Base-by-base conservation (phyloP, 2,797 vertebrate genomes). In the Pipistrellus pygmaeus region DNA sequence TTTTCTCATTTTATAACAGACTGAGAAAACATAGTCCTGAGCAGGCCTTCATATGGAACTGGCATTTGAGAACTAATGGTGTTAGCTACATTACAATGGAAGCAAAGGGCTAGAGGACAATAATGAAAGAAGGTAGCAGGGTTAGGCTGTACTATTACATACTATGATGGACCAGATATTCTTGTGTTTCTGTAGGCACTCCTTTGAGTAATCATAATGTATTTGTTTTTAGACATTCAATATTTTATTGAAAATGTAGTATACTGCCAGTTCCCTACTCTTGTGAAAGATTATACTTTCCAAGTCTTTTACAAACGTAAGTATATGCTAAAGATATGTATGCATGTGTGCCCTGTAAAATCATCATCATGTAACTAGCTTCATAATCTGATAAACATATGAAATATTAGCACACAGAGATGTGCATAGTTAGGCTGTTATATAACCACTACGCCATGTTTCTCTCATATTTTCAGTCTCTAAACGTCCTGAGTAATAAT, bases 161-260 rank as follows among this genome's bases (percentile, higher is more conserved):
- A 68, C 38, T 57, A 21, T 27, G 17, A 85, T 21, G 18, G 85
- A 23, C 68, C 73, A 85, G 51, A 35, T 55, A 35, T 14, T 93
- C 23, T 11, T 27, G 0, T 80, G 35, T 88, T 85, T 95, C 57
- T 75, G 17, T 35, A 93, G 75, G 68, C 8, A 53, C 68, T 66
- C 32, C 23, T 60, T 44, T 81, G 41, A 81, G 68, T 68, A 44
- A 84, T 35, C 25, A 68, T 66, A 48, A 60, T 27, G 35, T 83
- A 41, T 68, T 84, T 88, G 55, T 76, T 96, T 92, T 88, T n/a
- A 84, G 46, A 95, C 38, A 48, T 64, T 85, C 51, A 75, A 32
- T 60, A 76, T 62, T 81, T 89, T 84, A 38, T 73, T 64, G 46
- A 89, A 82, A 85, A 60, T 4, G 75, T 71, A 38, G 13, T 88